phyloP scores from a whole-genome alignment of 1,140 invertebrate genomes.

The Nomia melanderi region DNA sequence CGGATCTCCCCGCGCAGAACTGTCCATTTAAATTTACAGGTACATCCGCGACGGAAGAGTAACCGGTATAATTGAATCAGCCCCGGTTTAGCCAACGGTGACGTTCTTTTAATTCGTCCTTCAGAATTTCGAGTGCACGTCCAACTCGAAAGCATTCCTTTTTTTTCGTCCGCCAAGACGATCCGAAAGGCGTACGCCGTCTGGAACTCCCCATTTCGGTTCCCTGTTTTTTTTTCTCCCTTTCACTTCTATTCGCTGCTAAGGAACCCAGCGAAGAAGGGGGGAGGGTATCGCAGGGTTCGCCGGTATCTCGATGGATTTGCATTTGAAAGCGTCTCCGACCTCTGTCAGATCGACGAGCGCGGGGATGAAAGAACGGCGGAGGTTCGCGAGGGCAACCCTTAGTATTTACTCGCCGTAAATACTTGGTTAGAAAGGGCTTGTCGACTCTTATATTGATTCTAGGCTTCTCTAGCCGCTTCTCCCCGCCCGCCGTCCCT shows the following conservation, averaged over 20 bases:
- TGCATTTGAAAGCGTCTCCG: conserved; percentile 61
- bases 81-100: conserved; percentile 23
- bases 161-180: no score
- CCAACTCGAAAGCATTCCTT: conserved; percentile 7
- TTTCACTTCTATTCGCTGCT: background rate
- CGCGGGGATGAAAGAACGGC: conserved; percentile 53
- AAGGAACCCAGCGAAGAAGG: background rate
- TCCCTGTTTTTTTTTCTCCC: no score
- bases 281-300: background rate
- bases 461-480: conserved; percentile 34
- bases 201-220: no score
- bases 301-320: conserved; percentile 53
- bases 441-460: conserved; percentile 65
- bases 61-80: conserved; percentile 60
- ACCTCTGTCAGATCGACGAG: conserved; percentile 17
- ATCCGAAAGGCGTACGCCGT: no score
- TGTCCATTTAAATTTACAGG: conserved; percentile 58
- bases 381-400: conserved; percentile 28
- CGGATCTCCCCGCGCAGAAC: background rate
- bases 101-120: conserved; percentile 39
- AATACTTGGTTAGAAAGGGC: conserved; percentile 64
- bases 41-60: conserved; percentile 38
- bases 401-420: conserved; percentile 63
- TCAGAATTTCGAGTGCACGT: conserved; percentile 21
- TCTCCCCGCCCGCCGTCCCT: background rate